phyloP scores from a whole-genome alignment of 1,140 invertebrate species.

The Dendrolimus punctatus region DNA sequence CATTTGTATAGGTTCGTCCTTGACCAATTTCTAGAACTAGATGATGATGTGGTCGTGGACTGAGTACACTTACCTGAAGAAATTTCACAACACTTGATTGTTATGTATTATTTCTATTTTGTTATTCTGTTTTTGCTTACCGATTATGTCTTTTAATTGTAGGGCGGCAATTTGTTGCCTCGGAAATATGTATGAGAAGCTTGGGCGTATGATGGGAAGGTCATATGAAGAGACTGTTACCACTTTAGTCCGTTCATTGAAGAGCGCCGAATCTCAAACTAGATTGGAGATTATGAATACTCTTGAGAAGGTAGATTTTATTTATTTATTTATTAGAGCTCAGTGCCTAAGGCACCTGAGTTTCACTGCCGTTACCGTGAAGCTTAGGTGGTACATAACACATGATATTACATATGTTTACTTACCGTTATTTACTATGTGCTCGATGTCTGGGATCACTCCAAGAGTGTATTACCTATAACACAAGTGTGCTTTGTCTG shows the following conservation, averaged over 20 bases:
- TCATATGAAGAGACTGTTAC: conserved; percentile 98
- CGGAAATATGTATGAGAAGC: conserved; percentile 97
- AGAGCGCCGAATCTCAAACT: conserved; percentile 96
- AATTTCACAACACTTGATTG: background rate
- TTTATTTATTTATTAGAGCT: conserved; percentile 2
- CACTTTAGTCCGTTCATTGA: conserved; percentile 91
- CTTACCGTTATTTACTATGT: too few relatives aligned
- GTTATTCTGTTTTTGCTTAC: background rate
- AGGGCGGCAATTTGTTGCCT: conserved; percentile 96
- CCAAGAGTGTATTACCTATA: too few relatives aligned
- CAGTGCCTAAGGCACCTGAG: background rate
- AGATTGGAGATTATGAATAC: conserved; percentile 98
- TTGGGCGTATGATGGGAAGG: conserved; percentile 98
- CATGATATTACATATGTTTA: too few relatives aligned
- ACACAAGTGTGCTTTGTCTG: too few relatives aligned
- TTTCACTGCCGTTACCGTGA: too few relatives aligned
- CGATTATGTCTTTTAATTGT: background rate
- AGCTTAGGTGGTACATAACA: too few relatives aligned
- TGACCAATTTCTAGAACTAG: too few relatives aligned
- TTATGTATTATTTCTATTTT: background rate
- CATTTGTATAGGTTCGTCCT: too few relatives aligned
- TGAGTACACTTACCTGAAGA: too few relatives aligned
- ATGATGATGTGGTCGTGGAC: too few relatives aligned
- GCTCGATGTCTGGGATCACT: too few relatives aligned
- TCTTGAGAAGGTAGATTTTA: conserved; percentile 84